A percentile compares a stretch with the other conserved stretches of the same genome.
Evolutionary conservation across 1,140 invertebrate genomes (phyloP).

Genomic region (Lysiphlebus fabarum): DNA sequence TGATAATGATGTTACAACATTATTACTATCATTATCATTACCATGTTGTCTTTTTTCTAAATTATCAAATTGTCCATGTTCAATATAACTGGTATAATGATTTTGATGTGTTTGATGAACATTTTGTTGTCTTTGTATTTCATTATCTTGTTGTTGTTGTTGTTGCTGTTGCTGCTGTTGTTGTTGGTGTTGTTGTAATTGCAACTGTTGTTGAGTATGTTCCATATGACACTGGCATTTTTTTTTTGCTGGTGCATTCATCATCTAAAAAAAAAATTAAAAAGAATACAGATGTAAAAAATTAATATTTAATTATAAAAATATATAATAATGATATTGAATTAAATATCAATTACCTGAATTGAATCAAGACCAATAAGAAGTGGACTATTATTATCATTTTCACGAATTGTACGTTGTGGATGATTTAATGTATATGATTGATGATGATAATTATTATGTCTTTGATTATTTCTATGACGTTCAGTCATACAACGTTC

Average conservation of each 20-base stretch:
- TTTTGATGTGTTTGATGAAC: slow-evolving; percentile 24
- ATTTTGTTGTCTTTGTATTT: slow-evolving; percentile 10
- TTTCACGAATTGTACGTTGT: slow-evolving; percentile 19
- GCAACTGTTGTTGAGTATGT: slow-evolving; percentile 23
- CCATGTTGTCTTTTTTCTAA: slow-evolving; percentile 34
- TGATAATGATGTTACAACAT: slow-evolving; percentile 32
- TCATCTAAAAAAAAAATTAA: slow-evolving; percentile 33
- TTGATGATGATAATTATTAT: slow-evolving; percentile 18
- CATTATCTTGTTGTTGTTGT: not conserved
- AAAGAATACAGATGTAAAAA: not conserved
- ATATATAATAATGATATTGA: not conserved
- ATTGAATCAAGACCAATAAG: slow-evolving; percentile 44
- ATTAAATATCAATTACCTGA: slow-evolving; percentile 34
- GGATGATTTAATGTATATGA: slow-evolving; percentile 21
- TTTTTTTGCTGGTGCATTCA: slow-evolving; percentile 39
- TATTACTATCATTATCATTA: slow-evolving; percentile 40
- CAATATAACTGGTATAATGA: slow-evolving; percentile 22
- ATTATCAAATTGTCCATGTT: slow-evolving; percentile 36
- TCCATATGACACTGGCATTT: slow-evolving; percentile 51
- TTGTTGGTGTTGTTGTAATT: slow-evolving; percentile 21
- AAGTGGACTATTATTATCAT: slow-evolving; percentile 34
- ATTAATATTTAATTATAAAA: not conserved
- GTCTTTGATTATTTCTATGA: slow-evolving; percentile 17
- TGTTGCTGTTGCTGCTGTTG: slow-evolving; percentile 6
- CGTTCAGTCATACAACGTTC: slow-evolving; percentile 33